These are phyloP conservation scores for Cantharis rufa DNA, from an alignment of 2,888 invertebrate species.

Conservation along the genomic window DNA sequence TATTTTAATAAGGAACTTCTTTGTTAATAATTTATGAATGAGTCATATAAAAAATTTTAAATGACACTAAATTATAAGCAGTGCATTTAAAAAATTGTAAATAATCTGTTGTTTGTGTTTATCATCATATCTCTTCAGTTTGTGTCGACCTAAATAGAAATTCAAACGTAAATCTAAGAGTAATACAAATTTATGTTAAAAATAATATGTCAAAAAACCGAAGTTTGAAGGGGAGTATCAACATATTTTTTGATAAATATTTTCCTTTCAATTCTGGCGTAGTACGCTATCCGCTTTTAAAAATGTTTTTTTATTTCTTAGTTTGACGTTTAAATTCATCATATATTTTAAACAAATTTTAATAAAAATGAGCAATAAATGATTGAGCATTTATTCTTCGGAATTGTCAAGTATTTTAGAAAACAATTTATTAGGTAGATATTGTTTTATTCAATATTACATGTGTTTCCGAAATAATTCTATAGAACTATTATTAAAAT, in stretches of 20 bases:
- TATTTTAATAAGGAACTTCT: background rate
- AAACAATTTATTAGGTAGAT: background rate
- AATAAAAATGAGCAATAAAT: background rate
- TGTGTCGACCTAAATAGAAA: background rate
- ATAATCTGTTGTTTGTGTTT: background rate
- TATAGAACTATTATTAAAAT: background rate
- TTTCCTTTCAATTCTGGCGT: background rate
- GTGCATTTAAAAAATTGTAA: background rate
- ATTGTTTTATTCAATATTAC: background rate
- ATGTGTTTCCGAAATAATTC: background rate
- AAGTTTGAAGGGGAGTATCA: background rate
- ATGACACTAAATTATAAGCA: background rate
- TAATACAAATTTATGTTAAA: background rate
- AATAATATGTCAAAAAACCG: background rate
- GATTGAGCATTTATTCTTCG: background rate
- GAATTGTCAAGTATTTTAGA: background rate
- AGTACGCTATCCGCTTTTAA: background rate
- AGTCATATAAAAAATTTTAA: background rate
- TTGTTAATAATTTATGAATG: background rate
- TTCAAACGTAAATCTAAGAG: background rate
- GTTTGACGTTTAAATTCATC: background rate
- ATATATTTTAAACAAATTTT: background rate
- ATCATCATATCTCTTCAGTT: conserved; percentile 1
- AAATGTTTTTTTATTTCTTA: background rate
- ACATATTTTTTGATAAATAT: background rate